Conservation (phyloP, 2,888 invertebrate species). For the Heliconius charithonia region DNA sequence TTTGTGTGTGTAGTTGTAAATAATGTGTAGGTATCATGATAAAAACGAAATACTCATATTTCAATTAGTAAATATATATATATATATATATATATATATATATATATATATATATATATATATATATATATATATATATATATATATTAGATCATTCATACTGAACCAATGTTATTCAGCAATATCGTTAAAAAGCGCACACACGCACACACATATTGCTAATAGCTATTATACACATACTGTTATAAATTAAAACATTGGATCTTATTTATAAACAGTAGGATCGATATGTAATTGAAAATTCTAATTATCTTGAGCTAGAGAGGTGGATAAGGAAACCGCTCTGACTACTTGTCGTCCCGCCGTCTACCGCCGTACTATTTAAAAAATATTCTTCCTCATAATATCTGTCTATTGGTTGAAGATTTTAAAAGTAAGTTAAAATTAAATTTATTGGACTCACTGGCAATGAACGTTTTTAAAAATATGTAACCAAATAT, state of each 20-base stretch:
- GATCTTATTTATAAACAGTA: neutral
- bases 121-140: too few relatives aligned
- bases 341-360: constrained; percentile 37
- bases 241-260: neutral
- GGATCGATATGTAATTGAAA: constrained; percentile 20
- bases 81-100: too few relatives aligned
- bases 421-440: neutral
- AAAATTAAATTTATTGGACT: neutral
- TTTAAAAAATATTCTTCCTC: constrained; percentile 40
- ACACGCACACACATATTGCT: too few relatives aligned
- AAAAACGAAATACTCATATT: too few relatives aligned
- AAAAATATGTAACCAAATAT: too few relatives aligned
- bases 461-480: neutral
- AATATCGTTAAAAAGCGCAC: too few relatives aligned
- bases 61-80: too few relatives aligned
- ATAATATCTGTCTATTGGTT: neutral
- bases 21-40: neutral
- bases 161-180: too few relatives aligned
- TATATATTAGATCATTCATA: too few relatives aligned
- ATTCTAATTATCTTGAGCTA: constrained; percentile 23
- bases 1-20: neutral
- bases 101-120: too few relatives aligned
- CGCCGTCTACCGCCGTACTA: constrained; percentile 35
- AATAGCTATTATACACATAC: neutral
- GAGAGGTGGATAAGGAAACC: constrained; percentile 34